Conservation (phyloP, 2,113 vertebrate genomes). For the Choloepus hoffmanni region DNA sequence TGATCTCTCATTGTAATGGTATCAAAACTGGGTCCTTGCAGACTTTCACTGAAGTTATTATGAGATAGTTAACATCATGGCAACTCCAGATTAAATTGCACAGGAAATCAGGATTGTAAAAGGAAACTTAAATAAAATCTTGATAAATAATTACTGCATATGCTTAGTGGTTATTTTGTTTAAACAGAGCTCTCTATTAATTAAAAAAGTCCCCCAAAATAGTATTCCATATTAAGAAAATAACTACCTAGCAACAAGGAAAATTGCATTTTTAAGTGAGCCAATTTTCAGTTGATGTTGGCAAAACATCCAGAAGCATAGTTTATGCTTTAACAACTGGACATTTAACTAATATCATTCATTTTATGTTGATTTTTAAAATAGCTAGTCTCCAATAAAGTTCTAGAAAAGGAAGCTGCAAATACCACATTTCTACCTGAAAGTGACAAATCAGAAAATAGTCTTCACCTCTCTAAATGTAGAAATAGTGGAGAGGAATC, state of each 20-base stretch:
- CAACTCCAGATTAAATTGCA: conserved; percentile 57
- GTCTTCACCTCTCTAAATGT: not conserved
- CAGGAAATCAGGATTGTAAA: conserved; percentile 63
- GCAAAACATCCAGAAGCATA: conserved; percentile 53
- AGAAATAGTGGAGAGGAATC: not conserved
- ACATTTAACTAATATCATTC: conserved; percentile 14
- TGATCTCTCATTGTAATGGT: conserved; percentile 74
- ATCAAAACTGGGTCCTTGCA: conserved; percentile 75
- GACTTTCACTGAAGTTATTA: conserved; percentile 75
- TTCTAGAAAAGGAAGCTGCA: not conserved
- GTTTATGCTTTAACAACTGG: not conserved
- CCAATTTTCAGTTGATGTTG: conserved; percentile 55
- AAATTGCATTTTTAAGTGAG: not conserved
- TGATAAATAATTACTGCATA: conserved; percentile 65
- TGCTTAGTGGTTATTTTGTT: conserved; percentile 43
- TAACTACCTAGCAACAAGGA: not conserved
- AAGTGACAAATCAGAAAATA: not conserved
- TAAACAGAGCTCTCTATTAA: conserved; percentile 37
- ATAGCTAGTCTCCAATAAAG: not conserved
- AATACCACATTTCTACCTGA: not conserved
- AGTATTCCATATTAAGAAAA: conserved; percentile 15
- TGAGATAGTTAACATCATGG: conserved; percentile 63
- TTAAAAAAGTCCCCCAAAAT: conserved; percentile 47
- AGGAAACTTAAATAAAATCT: conserved; percentile 61
- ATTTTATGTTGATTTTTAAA: conserved; percentile 55